Conservation (phyloP, 2,113 vertebrate species). For the Tenebrosternarchus preto region DNA sequence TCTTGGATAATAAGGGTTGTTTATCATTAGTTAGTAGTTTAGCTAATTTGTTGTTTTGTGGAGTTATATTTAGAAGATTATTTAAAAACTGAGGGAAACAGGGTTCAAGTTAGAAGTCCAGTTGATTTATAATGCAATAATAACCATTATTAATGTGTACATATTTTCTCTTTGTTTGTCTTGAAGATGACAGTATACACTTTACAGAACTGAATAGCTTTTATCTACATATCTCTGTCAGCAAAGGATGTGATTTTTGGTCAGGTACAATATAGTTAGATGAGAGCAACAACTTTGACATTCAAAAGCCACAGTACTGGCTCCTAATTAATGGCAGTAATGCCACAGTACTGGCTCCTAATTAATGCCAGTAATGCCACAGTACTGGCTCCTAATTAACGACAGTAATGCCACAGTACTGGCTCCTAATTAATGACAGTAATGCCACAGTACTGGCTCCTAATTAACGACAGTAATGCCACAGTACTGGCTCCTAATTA, state of each 20-base stretch:
- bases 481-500: no score
- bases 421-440: not conserved
- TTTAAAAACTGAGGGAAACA: slow-evolving; percentile 58
- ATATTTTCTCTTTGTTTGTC: slow-evolving; percentile 58
- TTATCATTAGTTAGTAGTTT: slow-evolving; percentile 27
- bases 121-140: slow-evolving; percentile 71
- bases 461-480: no score
- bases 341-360: not conserved
- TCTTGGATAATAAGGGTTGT: slow-evolving; percentile 37
- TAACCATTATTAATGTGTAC: slow-evolving; percentile 59
- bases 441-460: not conserved
- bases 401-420: not conserved
- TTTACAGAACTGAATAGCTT: slow-evolving; percentile 39
- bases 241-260: not conserved
- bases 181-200: slow-evolving; percentile 54
- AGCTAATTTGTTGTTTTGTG: slow-evolving; percentile 56
- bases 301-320: slow-evolving; percentile 12
- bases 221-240: slow-evolving; percentile 16
- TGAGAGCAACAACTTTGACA: not conserved
- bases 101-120: slow-evolving; percentile 60
- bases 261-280: not conserved
- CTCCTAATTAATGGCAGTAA: not conserved
- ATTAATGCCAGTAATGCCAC: not conserved
- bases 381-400: not conserved
- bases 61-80: slow-evolving; percentile 46